Base-by-base conservation (phyloP, 2,797 vertebrate genomes). In the Gorsachius magnificus region DNA sequence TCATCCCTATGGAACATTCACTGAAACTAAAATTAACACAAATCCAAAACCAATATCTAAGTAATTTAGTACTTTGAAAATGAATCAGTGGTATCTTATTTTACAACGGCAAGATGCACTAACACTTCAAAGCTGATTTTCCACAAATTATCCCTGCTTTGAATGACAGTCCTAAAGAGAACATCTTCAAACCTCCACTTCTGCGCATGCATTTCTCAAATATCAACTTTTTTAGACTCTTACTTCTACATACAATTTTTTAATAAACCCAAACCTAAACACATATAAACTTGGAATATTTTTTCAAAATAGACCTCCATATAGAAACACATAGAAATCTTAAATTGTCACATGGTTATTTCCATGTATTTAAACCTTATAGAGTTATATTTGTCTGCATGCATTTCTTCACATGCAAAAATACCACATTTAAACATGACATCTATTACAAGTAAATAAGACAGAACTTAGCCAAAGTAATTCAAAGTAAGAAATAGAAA, bases 401-500 rank as follows among this genome's bases (percentile, higher is more conserved):
- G n/a, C 33, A 29, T 58, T 91, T 91, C 58, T 68, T 91, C 46
- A 45, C 31, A 35, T 29, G 36, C 16, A 80, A 69, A 86, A 88
- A 69, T 29, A 63, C 9, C 25, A 41, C 61, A 77, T 58, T 87
- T 88, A 95, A 84, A 76, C 18, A 41, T 38, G 29, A 76, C 2
- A 41, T 9, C 54, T 83, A 57, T 19, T 90, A 66, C 28, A 89
- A 92, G 29, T 45, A 86, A 81, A 25, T 51, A 54, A 51, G 60
- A 74, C n/a, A 87, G 70, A 79, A 97, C 64, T 90, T 66, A 81
- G 11, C 43, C 85, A 60, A 65, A 90, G 60, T 54, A 91, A 91
- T 92, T 77, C 54, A 46, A 92, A 93, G 83, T 57, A 45, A 85
- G 48, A 94, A 93, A 79, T 53, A 91, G 22, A 84, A 91, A 86